Base-by-base conservation (phyloP, 2,888 invertebrate genomes). In the Azorinus chamasolen region DNA sequence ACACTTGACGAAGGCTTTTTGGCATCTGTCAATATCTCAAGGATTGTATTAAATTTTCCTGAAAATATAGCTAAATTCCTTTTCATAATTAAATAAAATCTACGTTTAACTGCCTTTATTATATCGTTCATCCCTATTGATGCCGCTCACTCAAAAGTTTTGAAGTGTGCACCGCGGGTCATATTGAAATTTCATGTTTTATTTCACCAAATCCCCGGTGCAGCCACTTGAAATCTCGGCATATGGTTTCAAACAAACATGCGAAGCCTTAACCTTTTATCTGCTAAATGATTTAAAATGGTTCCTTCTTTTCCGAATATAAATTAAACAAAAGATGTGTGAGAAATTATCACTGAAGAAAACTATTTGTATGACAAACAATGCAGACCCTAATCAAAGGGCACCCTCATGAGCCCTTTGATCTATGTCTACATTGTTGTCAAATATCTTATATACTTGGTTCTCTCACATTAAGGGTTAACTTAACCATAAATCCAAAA, bases 401-500 rank as follows among this genome's bases (percentile, higher is more conserved):
- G n/a, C n/a, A n/a, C n/a, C n/a, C n/a, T n/a, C n/a, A n/a, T n/a
- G n/a, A n/a, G n/a, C n/a, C n/a, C n/a, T n/a, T n/a, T n/a, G n/a
- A n/a, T n/a, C n/a, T n/a, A n/a, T n/a, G n/a, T n/a, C n/a, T n/a
- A n/a, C n/a, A n/a, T n/a, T n/a, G n/a, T n/a, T n/a, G n/a, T n/a
- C n/a, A n/a, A n/a, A n/a, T n/a, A n/a, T n/a, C n/a, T n/a, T n/a
- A n/a, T n/a, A n/a, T n/a, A n/a, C n/a, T n/a, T n/a, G n/a, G n/a
- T n/a, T n/a, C n/a, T n/a, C n/a, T n/a, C n/a, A n/a, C n/a, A n/a
- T n/a, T n/a, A n/a, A n/a, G n/a, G n/a, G n/a, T n/a, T n/a, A n/a
- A 32, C 32, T 78, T 81, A 58, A 53, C 71, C 81, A 81, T 81
- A 81, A 81, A 81, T 81, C 75, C 78, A 72, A 75, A 75, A 81